Evolutionary conservation across 2,797 vertebrate species (phyloP).

Genomic region (Ctenochaetus hawaiiensis): DNA sequence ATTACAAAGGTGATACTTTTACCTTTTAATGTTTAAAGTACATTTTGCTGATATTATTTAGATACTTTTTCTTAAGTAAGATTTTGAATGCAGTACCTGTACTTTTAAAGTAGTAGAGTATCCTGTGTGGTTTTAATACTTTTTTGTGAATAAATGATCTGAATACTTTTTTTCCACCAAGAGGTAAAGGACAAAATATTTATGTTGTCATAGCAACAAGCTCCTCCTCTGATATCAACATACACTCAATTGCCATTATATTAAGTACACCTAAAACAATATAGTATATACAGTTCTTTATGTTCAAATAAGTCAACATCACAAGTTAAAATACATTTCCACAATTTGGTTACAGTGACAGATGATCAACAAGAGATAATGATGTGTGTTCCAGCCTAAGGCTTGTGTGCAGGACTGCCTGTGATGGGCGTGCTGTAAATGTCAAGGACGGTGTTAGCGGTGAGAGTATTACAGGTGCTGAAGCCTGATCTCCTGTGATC

Average conservation of each 20-base stretch:
- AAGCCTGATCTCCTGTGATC: conserved; percentile 35
- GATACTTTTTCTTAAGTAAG: no score
- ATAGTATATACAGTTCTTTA: background rate
- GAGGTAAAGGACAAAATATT: background rate
- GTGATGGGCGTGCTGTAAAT: conserved; percentile 23
- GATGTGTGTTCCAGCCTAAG: background rate
- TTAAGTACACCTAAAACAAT: background rate
- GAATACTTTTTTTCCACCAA: no score
- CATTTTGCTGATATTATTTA: no score
- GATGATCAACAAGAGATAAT: background rate
- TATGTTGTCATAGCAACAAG: background rate
- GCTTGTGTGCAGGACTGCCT: background rate
- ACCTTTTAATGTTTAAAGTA: no score
- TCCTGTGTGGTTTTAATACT: no score
- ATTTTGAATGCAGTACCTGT: no score
- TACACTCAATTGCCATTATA: background rate
- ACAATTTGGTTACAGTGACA: background rate
- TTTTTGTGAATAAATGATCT: no score
- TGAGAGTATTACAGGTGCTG: background rate
- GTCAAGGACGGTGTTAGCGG: conserved; percentile 31
- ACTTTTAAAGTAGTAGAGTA: no score
- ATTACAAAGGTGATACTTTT: no score
- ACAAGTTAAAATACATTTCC: background rate
- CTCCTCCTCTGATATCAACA: conserved; percentile 1
- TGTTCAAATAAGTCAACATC: background rate